Percentiles rank a stretch among this genome's conserved stretches.
Evolutionary conservation across 2,113 vertebrate species (phyloP).

Genomic region (Rhagologus leucostigma): DNA sequence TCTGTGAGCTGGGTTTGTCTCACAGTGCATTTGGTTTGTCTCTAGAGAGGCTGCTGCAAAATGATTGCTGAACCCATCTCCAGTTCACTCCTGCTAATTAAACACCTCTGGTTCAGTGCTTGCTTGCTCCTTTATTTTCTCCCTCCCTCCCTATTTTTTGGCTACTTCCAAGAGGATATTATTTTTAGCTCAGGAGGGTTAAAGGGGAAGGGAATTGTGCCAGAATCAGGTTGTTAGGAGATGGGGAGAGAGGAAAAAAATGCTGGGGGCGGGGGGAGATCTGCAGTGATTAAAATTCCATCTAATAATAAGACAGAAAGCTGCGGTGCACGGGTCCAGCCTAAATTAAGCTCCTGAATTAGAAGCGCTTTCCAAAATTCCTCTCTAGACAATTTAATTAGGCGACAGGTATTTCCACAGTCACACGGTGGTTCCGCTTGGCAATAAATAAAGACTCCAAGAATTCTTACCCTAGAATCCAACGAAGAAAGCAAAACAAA

Average conservation of each 20-base stretch:
- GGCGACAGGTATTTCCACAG: slow-evolving; percentile 40
- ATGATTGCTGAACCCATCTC: slow-evolving; percentile 57
- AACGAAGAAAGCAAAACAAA: slow-evolving; percentile 29
- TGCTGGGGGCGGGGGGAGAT: slow-evolving; percentile 29
- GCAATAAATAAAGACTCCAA: slow-evolving; percentile 32
- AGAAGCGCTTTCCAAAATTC: slow-evolving; percentile 25
- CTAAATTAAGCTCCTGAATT: slow-evolving; percentile 56
- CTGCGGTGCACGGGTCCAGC: background rate
- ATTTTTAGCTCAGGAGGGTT: slow-evolving; percentile 74
- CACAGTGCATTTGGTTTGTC: background rate
- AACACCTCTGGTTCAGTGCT: slow-evolving; percentile 65
- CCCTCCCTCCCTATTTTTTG: background rate
- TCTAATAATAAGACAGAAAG: slow-evolving; percentile 58
- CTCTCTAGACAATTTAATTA: slow-evolving; percentile 54
- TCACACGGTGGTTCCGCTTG: background rate
- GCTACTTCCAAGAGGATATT: slow-evolving; percentile 63
- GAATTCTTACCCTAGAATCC: background rate
- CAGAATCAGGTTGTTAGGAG: slow-evolving; percentile 71
- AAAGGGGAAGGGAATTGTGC: slow-evolving; percentile 70
- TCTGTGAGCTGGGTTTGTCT: slow-evolving; percentile 3
- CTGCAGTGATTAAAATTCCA: slow-evolving; percentile 49
- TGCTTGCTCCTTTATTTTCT: background rate
- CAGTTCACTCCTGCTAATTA: slow-evolving; percentile 69
- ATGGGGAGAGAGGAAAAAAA: slow-evolving; percentile 44
- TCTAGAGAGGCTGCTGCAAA: slow-evolving; percentile 51